A percentile compares a stretch with the other conserved stretches of the same genome.
phyloP scores from a whole-genome alignment of 2,113 vertebrate species.

The Phalacrocorax pelagicus region DNA sequence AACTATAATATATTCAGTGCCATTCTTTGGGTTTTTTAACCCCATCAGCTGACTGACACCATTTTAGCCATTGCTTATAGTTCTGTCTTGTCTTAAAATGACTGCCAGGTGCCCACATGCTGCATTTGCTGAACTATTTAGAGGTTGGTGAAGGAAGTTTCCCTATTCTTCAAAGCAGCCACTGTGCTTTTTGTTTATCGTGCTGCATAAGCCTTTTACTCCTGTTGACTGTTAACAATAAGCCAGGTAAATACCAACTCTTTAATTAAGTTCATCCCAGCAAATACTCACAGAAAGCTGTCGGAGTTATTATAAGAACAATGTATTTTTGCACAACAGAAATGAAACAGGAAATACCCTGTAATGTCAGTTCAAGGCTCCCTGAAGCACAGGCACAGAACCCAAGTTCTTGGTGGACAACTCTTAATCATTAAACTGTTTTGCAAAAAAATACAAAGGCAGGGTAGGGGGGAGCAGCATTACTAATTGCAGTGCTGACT shows the following conservation, averaged over 20 bases:
- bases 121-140: neutral
- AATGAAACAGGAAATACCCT: neutral
- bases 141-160: neutral
- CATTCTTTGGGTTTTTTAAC: neutral
- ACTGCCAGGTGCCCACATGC: neutral
- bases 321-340: neutral
- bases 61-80: neutral
- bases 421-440: neutral
- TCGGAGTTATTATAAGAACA: neutral
- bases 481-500: neutral
- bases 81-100: neutral
- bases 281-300: neutral
- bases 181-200: neutral
- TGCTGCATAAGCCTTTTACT: neutral
- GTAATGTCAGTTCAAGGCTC: neutral
- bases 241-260: neutral
- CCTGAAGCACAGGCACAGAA: neutral
- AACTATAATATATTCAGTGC: neutral
- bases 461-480: rapidly evolving
- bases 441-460: neutral
- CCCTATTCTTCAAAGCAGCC: neutral
- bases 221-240: neutral
- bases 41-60: neutral
- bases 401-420: neutral
- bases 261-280: neutral